Base-by-base conservation (phyloP, 2,113 vertebrate species). In the Halichoerus grypus region DNA sequence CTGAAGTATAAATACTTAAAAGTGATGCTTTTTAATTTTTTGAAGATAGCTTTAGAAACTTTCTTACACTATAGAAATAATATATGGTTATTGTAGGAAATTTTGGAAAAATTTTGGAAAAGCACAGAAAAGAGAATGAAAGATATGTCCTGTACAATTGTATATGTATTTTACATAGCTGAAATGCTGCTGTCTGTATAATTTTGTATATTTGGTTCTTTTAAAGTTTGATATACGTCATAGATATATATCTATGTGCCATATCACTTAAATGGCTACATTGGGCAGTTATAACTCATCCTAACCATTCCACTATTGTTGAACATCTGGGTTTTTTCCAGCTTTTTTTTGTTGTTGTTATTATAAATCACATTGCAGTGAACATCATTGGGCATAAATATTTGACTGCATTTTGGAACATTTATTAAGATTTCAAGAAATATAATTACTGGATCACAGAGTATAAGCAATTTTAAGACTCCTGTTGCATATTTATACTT, bases 381-480 rank as follows among this genome's bases (percentile, higher is more conserved):
- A 92, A 63, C 9, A 94, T 95, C 53, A 84, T 31, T 96, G 72
- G 51, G 10, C 33, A 95, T 76, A 96, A 79, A 59, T 94, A 95
- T 85, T 85, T 88, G 77, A 71, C 22, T 84, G 22, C 22, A 88
- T 55, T 91, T 94, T 88, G 72, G 33, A 87, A 92, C 79, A 80
- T 93, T 94, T 97, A 63, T 82, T 90, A 91, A 87, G 42, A 94
- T 95, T 92, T 96, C 57, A 94, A 97, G 88, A 87, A 94, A 79
- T 87, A 46, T 10, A 96, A 46, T 92, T 97, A 97, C 12, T 95
- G 42, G 72, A 79, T 90, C 57, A 95, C 36, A 95, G 10, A 86
- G 36, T 59, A 93, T 82, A 83, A 95, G 83, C 14, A 96, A 51
- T 83, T 91, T 93, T 83, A 65, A 96, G 79, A 83, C 31, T 81